Evolutionary conservation across 2,888 invertebrate species (phyloP), one percentile per base, ranked within the genome.

Genomic region (Eupithecia subumbrata): DNA sequence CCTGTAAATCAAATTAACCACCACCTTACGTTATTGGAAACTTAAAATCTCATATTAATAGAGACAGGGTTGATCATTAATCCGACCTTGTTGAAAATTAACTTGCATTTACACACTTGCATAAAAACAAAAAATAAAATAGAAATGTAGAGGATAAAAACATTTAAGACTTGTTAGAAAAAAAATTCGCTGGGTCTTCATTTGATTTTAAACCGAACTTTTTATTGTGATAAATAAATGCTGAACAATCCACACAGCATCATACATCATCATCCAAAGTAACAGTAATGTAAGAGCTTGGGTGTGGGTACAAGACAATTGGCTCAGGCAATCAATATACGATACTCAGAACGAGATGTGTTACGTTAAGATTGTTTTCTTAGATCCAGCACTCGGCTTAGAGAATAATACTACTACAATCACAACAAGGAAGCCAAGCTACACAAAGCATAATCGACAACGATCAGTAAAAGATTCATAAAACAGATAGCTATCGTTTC

Each of bases 1-100:
- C 79, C 76, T 80, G 84, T 88, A 88, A 87, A 89, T 88, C 88
- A 89, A 87, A 87, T 85, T 87, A 88, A 88, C 86, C 86, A 82
- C 85, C 84, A 77, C 77, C 77, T n/a, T 74, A 78, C 80, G 69
- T 22, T 81, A 84, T 84, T 80, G 79, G 80, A 81, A 81, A 79
- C 82, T 82, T 79, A 84, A 81, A 84, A 85, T 82, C 84, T 79
- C 83, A 85, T 85, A 80, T 73, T 76, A 76, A 77, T 48, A 43
- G 40, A 9, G 22, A 30, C 72, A 74, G 70, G 75, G 74, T n/a
- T 74, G 68, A 56, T 70, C 40, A 60, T 56, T 22, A 60, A 60
- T 25, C 14, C 60, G 1, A 25, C 12, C 14, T 48, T 52, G 52
- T 56, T 25, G 5, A 60, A 60, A 25, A 22, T 5, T 12, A 25